Base-by-base conservation (phyloP, 1,140 invertebrate species). In the Musca vetustissima region DNA sequence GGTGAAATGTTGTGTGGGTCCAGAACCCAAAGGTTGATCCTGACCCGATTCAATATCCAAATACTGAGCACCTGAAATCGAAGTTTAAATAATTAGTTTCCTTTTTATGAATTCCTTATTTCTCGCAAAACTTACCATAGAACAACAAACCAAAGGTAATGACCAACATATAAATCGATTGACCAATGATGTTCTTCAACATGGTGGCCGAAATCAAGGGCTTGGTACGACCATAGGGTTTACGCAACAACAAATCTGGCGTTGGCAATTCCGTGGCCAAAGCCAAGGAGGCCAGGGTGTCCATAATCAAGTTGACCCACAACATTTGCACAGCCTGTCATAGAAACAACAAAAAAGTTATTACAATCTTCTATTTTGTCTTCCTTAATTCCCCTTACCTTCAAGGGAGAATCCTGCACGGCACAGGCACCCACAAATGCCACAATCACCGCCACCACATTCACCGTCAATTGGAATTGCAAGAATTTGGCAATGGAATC, bases 271-370 rank as follows among this genome's bases (percentile, higher is more conserved):
- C 98, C n/a, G 98, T 99, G 67, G 98, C 98, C 74, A 99, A 87
- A 61, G 98, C 98, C 69, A 99, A 88, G 0, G 98, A 99, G 67
- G 98, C 98, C 64, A 99, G 86, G 15, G 98, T 99, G 88, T 99
- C 98, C 98, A 99, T 99, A 82, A 99, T 99, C 52, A 99, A 87
- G 84, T 99, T 99, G 55, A 99, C 97, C 98, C 98, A 99, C 76
- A 99, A 90, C 98, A 99, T 99, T 90, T 99, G 98, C 61, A 99
- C 97, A 75, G 98, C 98, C 90, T 96, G 81, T 75, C 73, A 68
- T 36, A 67, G n/a, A n/a, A n/a, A n/a, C n/a, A n/a, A n/a, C n/a
- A n/a, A n/a, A 17, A 66, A 65, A 49, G n/a, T n/a, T n/a, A 70
- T n/a, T n/a, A 15, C 67, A 68, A 28, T 25, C 17, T 52, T 61